These are phyloP conservation scores for Dryadula phaetusa DNA, from an alignment of 2,888 invertebrate genomes.

Conservation along the genomic window DNA sequence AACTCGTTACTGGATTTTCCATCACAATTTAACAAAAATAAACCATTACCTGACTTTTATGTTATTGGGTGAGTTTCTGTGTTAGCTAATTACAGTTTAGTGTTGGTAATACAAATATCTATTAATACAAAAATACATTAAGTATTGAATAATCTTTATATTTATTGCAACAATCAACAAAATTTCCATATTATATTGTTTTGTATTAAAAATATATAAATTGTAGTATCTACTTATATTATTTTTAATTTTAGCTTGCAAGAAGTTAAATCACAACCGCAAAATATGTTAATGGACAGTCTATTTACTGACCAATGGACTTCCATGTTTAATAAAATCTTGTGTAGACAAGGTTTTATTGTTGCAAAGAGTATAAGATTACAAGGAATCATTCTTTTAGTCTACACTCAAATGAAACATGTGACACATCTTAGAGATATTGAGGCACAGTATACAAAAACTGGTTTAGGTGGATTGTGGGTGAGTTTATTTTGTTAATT, in stretches of 20 bases:
- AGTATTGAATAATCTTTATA: too few relatives aligned
- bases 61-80: constrained; percentile 88
- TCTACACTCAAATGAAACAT: constrained; percentile 92
- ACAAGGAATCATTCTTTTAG: constrained; percentile 91
- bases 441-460: constrained; percentile 94
- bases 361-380: constrained; percentile 92
- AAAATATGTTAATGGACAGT: constrained; percentile 91
- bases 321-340: constrained; percentile 87
- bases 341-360: constrained; percentile 89
- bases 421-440: constrained; percentile 92
- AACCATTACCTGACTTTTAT: constrained; percentile 91
- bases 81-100: background rate
- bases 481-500: constrained; percentile 82
- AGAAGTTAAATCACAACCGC: constrained; percentile 95
- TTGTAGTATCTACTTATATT: background rate
- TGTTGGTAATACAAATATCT: background rate
- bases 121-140: background rate
- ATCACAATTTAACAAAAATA: constrained; percentile 85
- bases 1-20: constrained; percentile 88
- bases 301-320: constrained; percentile 95
- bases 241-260: constrained; percentile 86
- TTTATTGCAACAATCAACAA: background rate
- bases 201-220: background rate
- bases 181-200: background rate
- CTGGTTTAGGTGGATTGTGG: constrained; percentile 97